Evolutionary conservation across 2,888 invertebrate genomes (phyloP).

Genomic region (Drosophila cognata): DNA sequence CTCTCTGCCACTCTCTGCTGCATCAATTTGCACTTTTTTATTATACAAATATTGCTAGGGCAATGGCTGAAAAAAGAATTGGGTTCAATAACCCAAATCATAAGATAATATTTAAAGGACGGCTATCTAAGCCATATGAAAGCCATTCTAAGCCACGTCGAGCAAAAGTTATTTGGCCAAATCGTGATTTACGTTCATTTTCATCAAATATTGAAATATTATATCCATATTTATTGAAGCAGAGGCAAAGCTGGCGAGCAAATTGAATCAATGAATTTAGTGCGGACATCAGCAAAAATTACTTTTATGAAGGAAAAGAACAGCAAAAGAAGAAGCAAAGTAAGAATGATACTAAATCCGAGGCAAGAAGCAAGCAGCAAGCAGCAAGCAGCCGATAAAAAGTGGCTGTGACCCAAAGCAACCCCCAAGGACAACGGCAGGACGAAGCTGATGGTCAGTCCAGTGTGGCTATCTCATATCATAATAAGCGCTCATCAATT

Average conservation of each 20-base stretch:
- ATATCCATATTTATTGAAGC: conserved; percentile 71
- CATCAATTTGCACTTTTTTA: conserved; percentile 1
- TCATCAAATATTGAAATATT: conserved; percentile 77
- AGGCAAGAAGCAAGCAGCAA: conserved; percentile 20
- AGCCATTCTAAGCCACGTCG: conserved; percentile 3
- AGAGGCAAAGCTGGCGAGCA: conserved; percentile 57
- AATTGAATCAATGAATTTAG: conserved; percentile 79
- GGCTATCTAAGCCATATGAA: neutral
- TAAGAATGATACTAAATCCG: conserved; percentile 45
- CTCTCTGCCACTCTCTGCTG: neutral
- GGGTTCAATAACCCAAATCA: conserved; percentile 5
- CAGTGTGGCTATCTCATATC: conserved; percentile 77
- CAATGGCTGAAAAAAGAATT: neutral
- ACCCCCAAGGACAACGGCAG: conserved; percentile 35
- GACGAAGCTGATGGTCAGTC: conserved; percentile 23
- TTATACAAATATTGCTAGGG: neutral
- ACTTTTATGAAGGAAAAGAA: conserved; percentile 72
- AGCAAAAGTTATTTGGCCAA: conserved; percentile 31
- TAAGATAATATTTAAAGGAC: neutral
- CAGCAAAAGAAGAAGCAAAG: neutral
- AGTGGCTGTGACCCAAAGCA: conserved; percentile 46
- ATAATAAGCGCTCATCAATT: conserved; percentile 84
- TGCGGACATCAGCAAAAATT: conserved; percentile 77
- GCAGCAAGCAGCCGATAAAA: conserved; percentile 15
- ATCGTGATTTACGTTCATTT: conserved; percentile 66